Evolutionary conservation across 1,140 invertebrate genomes (phyloP).

Genomic region (Glomeris maerens): DNA sequence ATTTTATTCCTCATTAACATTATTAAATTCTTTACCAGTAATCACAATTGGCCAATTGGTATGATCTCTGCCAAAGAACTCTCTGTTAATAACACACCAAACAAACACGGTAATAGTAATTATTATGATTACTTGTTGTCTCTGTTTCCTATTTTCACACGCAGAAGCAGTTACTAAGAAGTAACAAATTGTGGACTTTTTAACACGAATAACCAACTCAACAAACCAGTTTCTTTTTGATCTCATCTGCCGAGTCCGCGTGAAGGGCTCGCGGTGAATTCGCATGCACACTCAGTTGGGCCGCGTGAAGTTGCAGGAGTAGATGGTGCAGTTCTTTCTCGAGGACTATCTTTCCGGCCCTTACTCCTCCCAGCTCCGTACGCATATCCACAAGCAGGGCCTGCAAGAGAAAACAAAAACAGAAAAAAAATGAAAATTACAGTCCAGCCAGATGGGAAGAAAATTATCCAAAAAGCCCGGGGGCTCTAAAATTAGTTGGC

Average conservation of each 20-base stretch:
- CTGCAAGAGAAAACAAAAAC: slow-evolving; percentile 36
- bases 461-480: too few relatives aligned
- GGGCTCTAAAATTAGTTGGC: too few relatives aligned
- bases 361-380: slow-evolving; percentile 48
- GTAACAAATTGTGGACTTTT: too few relatives aligned
- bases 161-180: too few relatives aligned
- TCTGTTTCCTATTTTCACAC: too few relatives aligned
- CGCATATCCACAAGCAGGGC: slow-evolving; percentile 56
- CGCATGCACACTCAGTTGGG: slow-evolving; percentile 38
- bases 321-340: slow-evolving; percentile 48
- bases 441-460: slow-evolving; percentile 25
- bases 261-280: slow-evolving; percentile 22
- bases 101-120: too few relatives aligned
- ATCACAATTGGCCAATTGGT: too few relatives aligned
- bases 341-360: slow-evolving; percentile 39
- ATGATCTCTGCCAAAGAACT: too few relatives aligned
- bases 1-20: too few relatives aligned
- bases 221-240: slow-evolving; percentile 39
- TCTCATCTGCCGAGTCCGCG: slow-evolving; percentile 37
- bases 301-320: slow-evolving; percentile 45
- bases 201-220: neutral
- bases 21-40: too few relatives aligned
- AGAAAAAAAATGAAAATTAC: slow-evolving; percentile 26
- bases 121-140: too few relatives aligned
- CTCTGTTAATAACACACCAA: too few relatives aligned